Evolutionary conservation across 1,140 invertebrate genomes (phyloP), one percentile per base, ranked within the genome.

Genomic region (Eurosta solidaginis): DNA sequence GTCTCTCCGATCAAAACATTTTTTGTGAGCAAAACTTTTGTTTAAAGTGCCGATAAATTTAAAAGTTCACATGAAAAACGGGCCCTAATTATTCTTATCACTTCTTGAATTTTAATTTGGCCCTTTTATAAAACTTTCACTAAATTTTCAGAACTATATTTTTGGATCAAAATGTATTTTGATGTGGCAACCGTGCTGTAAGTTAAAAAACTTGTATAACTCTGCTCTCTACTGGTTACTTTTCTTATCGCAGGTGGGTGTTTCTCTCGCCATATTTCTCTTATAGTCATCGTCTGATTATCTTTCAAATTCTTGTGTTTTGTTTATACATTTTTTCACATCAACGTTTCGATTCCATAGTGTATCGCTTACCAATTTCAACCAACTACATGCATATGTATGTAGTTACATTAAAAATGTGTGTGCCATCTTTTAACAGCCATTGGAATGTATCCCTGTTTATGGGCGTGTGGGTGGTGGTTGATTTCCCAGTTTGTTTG

Each of bases 171-270:
- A n/a, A n/a, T n/a, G n/a, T n/a, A 17, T 49, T 44, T 6, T 17
- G 47, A 49, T 49, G 47, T 49, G n/a, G 9, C 17, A 17, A 49
- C 17, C n/a, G n/a, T n/a, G n/a, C n/a, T n/a, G n/a, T n/a, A n/a
- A n/a, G 5, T 44, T 44, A 12, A 44, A 44, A 44, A 44, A 6
- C 25, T 10, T 44, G 3, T 52, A 22, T 52, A n/a, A 29, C 52
- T 59, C 52, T 14, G 12, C 25, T 4, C n/a, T 29, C 6, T 9
- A 17, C 17, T 59, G 52, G 2, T 59, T 9, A 20, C 9, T 59
- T 59, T 27, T 59, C 52, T 59, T 59, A 59, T 59, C 52, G 52
- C 25, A 59, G 52, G 52, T 59, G 52, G 52, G 25, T 29, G 27
- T 29, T 59, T 12, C 27, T 59, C 33, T 59, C 9, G n/a, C 25